These are phyloP conservation scores for Monoplex corrugatus DNA, from an alignment of 2,888 invertebrate genomes.

Conservation along the genomic window DNA sequence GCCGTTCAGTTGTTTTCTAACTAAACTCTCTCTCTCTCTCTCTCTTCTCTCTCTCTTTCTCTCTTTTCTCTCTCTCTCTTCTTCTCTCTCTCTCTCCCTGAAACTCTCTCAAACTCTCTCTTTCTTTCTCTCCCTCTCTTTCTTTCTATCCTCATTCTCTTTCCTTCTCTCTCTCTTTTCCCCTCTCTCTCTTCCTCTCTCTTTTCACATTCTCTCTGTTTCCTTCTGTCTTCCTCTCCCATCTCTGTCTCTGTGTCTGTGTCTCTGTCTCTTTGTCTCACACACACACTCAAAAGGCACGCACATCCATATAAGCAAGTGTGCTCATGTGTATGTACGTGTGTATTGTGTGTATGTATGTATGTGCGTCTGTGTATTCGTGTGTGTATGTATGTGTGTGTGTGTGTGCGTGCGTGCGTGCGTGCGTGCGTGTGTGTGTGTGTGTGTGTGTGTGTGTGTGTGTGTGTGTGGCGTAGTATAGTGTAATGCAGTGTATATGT, in stretches of 20 bases:
- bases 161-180: slow-evolving; percentile 9
- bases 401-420: neutral
- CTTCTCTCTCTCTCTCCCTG: slow-evolving; percentile 17
- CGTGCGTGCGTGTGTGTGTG: neutral
- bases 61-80: too few species aligned
- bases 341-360: neutral
- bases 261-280: neutral
- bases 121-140: slow-evolving; percentile 23
- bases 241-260: neutral
- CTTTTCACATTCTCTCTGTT: too few species aligned
- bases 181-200: slow-evolving; percentile 4
- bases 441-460: neutral
- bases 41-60: too few species aligned
- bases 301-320: too few species aligned
- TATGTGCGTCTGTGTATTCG: neutral
- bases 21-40: too few species aligned
- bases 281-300: too few species aligned
- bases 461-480: too few species aligned
- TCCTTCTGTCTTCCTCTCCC: too few species aligned
- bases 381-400: slow-evolving; percentile 6
- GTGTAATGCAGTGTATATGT: too few species aligned
- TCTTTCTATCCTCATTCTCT: slow-evolving; percentile 35
- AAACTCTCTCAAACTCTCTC: neutral
- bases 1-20: too few species aligned
- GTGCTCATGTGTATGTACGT: slow-evolving; percentile 4